Evolutionary conservation across 2,797 vertebrate genomes (phyloP).

Genomic region (Pithecia hirsuta): DNA sequence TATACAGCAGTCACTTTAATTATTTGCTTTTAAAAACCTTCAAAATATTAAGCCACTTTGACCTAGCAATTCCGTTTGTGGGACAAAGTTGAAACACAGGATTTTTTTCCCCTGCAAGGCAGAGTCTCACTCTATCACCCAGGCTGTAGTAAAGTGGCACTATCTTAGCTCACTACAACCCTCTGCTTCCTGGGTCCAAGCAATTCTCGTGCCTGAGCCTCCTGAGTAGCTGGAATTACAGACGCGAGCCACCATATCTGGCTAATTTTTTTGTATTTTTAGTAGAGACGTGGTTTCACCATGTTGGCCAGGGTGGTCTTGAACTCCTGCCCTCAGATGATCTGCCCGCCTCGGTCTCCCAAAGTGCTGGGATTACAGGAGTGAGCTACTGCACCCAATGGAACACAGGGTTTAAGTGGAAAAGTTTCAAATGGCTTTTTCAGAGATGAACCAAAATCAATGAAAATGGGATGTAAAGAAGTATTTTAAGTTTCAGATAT

Average conservation of each 20-base stretch:
- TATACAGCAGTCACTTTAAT: neutral
- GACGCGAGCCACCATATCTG: neutral
- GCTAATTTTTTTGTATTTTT: neutral
- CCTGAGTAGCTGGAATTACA: neutral
- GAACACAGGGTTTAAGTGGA: neutral
- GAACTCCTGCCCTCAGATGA: neutral
- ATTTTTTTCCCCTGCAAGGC: neutral
- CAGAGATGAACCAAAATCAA: constrained; percentile 39
- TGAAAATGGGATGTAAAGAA: neutral
- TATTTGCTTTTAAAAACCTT: neutral
- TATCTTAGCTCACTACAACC: neutral
- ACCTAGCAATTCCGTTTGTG: neutral
- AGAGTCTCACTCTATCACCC: neutral
- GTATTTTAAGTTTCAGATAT: constrained; percentile 7
- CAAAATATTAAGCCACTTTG: neutral
- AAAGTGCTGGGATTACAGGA: neutral
- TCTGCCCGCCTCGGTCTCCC: neutral
- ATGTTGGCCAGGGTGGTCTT: neutral
- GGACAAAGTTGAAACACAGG: neutral
- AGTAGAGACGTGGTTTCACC: neutral
- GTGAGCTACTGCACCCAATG: neutral
- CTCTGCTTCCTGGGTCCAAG: neutral
- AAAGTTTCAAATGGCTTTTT: constrained; percentile 9
- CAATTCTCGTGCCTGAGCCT: neutral
- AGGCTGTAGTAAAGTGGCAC: neutral